Conservation (phyloP, 2,113 vertebrate genomes). For the Cnemophilus loriae region DNA sequence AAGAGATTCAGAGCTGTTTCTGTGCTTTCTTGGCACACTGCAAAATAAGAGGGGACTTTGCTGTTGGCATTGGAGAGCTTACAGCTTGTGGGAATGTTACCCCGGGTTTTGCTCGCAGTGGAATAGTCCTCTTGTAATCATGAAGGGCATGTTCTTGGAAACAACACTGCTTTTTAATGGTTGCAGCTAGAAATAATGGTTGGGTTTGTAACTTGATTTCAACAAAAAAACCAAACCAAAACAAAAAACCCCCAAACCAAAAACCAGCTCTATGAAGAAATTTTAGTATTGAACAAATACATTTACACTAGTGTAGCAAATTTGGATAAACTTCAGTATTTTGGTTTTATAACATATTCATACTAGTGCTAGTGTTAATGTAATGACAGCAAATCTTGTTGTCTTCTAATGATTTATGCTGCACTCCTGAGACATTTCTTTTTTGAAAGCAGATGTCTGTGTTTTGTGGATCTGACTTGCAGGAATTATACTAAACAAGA, state of each 20-base stretch:
- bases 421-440: not conserved
- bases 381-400: not conserved
- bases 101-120: not conserved
- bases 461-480: not conserved
- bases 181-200: not conserved
- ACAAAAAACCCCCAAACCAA: accelerated
- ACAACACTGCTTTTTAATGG: not conserved
- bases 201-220: not conserved
- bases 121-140: not conserved
- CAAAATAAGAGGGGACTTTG: not conserved
- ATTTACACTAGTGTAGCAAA: not conserved
- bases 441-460: not conserved
- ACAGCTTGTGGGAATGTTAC: not conserved
- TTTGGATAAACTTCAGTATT: not conserved
- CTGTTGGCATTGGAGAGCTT: not conserved
- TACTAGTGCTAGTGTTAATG: not conserved
- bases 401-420: not conserved
- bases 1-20: not conserved
- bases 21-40: not conserved
- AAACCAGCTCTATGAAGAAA: not conserved
- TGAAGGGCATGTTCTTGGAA: not conserved
- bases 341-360: not conserved
- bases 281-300: not conserved
- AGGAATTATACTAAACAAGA: not conserved
- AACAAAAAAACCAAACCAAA: not conserved